A percentile compares a stretch with the other conserved stretches of the same genome.
Evolutionary conservation across 2,113 vertebrate genomes (phyloP).

Genomic region (Holacanthus passer): DNA sequence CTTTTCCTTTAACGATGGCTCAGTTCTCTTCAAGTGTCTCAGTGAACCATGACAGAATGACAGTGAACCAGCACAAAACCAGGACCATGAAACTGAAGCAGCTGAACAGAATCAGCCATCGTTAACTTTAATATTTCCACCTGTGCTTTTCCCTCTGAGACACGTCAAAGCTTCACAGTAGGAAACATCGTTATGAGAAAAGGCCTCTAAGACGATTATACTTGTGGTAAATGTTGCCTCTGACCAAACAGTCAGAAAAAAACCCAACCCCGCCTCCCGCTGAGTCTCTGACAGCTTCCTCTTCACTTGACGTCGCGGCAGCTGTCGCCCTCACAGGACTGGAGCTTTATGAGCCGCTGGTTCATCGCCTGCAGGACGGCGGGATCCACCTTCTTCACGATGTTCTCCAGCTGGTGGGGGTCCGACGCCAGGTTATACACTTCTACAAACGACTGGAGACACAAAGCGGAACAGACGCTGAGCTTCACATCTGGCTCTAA

Average conservation of each 20-base stretch:
- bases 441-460: slow-evolving; percentile 82
- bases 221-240: slow-evolving; percentile 1
- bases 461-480: not conserved
- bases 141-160: not conserved
- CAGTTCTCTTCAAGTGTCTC: not conserved
- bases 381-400: slow-evolving; percentile 86
- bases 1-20: not conserved
- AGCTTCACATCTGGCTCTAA: not conserved
- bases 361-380: slow-evolving; percentile 84
- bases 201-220: not conserved
- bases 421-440: slow-evolving; percentile 85
- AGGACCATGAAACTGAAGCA: slow-evolving; percentile 27
- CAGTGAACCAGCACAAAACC: slow-evolving; percentile 13
- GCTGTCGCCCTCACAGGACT: slow-evolving; percentile 81
- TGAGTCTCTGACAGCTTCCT: not conserved
- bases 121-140: not conserved
- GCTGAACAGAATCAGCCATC: not conserved
- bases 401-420: slow-evolving; percentile 86
- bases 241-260: not conserved
- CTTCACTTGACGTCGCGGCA: slow-evolving; percentile 68
- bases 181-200: not conserved
- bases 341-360: slow-evolving; percentile 86
- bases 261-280: not conserved
- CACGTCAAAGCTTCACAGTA: not conserved
- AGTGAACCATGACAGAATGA: not conserved